phyloP scores from a whole-genome alignment of 2,797 vertebrate species.

The Danio aesculapii region DNA sequence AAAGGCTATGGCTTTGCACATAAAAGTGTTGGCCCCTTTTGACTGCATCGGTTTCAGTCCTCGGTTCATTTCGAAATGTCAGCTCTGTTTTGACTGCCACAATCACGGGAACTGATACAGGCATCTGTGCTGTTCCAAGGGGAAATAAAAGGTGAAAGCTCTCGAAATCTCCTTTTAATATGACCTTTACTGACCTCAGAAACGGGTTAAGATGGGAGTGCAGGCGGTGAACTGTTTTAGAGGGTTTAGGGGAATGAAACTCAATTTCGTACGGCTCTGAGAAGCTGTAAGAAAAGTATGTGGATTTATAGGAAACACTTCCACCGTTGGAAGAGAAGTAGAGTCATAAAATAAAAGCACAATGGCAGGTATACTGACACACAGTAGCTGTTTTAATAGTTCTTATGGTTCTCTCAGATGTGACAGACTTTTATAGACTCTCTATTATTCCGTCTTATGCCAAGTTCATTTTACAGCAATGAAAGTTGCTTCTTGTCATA shows the following conservation, averaged over 20 bases:
- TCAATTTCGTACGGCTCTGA: conserved; percentile 18
- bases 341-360: conserved; percentile 17
- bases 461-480: conserved; percentile 4
- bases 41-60: conserved; percentile 50
- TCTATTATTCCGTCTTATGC: neutral
- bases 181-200: conserved; percentile 51
- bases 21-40: conserved; percentile 45
- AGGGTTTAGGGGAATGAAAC: conserved; percentile 19
- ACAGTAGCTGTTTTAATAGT: neutral
- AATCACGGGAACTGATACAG: conserved; percentile 36
- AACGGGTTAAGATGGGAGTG: conserved; percentile 17
- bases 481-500: conserved; percentile 8
- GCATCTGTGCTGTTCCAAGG: conserved; percentile 39
- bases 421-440: conserved; percentile 3
- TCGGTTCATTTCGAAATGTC: conserved; percentile 56
- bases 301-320: conserved; percentile 27
- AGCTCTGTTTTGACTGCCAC: conserved; percentile 56
- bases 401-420: conserved; percentile 3
- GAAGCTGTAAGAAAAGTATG: conserved; percentile 22
- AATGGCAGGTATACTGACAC: conserved; percentile 11
- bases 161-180: conserved; percentile 32
- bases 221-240: conserved; percentile 14
- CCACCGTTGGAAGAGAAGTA: conserved; percentile 19
- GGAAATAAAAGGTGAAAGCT: conserved; percentile 57
- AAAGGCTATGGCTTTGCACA: conserved; percentile 49